Base-by-base conservation (phyloP, 2,888 invertebrate genomes). In the Chymomyza caudatula region DNA sequence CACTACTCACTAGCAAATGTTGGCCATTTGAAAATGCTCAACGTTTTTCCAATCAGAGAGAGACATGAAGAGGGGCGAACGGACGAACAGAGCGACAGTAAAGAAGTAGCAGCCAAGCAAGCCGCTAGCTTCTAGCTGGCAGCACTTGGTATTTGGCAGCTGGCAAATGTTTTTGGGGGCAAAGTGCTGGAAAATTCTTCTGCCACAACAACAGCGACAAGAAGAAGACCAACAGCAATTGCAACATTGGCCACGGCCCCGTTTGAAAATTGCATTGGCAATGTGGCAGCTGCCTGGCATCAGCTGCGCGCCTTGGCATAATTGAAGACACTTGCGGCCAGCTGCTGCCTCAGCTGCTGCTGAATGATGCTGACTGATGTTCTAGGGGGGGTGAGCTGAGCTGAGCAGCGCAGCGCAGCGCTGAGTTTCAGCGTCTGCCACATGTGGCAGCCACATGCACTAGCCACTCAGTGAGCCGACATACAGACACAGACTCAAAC, bases 281-380 rank as follows among this genome's bases (percentile, higher is more conserved):
- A 22, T 51, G 51, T 13, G 51, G 69, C 81, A 74, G 76, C 76
- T 74, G 78, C 53, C 29, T 60, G 69, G 63, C 76, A 75, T 73
- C 74, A 73, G 77, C 80, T 85, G 85, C 74, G 73, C 77, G 74
- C 29, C 80, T 86, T 75, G 83, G 77, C 77, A 69, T 77, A 69
- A 64, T 69, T 72, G 73, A 73, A 73, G 69, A 64, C 69, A 68
- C 59, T 69, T 63, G 56, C 20, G 63, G 57, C 55, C 55, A 53
- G 57, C 62, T 54, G 66, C 23, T 52, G 42, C 49, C 42, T 42
- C 55, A 20, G 43, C 59, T 42, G 59, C 25, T 17, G 5, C 51
- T 59, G 29, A 54, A 37, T 54, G 15, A 29, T 25, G n/a, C 25
- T 25, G 37, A 20, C 20, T 59, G 49, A 15, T 49, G 20, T 22